phyloP scores from a whole-genome alignment of 2,797 vertebrate species.

The Eulemur albifrons region DNA sequence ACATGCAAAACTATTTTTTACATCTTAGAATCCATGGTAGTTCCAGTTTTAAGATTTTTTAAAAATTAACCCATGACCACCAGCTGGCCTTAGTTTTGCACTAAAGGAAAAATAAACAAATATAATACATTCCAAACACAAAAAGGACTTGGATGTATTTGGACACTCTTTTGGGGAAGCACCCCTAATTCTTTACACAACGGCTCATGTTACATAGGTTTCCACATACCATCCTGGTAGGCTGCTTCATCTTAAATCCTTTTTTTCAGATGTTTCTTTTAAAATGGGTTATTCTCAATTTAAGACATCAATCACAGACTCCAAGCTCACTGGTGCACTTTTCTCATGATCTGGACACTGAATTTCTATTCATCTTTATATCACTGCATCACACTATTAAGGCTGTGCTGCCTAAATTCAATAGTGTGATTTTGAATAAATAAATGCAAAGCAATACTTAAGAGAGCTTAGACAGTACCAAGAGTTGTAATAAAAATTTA shows the following conservation, averaged over 20 bases:
- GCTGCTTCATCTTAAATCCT: neutral
- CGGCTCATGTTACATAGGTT: neutral
- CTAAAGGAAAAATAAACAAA: neutral
- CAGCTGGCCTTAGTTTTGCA: neutral
- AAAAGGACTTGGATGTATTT: neutral
- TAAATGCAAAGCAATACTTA: neutral
- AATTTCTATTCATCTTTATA: neutral
- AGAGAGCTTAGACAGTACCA: neutral
- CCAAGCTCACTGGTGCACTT: neutral
- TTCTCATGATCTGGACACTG: neutral
- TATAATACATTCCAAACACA: neutral
- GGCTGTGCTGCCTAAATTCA: neutral
- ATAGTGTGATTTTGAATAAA: neutral
- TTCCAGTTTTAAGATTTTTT: neutral
- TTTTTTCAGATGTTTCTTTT: neutral
- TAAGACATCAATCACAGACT: neutral
- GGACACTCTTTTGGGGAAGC: neutral
- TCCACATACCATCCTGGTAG: neutral
- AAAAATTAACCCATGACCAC: neutral
- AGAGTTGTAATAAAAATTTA: neutral
- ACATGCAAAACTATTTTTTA: neutral
- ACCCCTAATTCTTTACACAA: neutral
- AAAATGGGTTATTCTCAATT: neutral
- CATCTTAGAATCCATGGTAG: neutral
- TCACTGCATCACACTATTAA: neutral